These are phyloP conservation scores for Hippocampus guttulatus DNA, from an alignment of 2,113 vertebrate species.

Conservation along the genomic window DNA sequence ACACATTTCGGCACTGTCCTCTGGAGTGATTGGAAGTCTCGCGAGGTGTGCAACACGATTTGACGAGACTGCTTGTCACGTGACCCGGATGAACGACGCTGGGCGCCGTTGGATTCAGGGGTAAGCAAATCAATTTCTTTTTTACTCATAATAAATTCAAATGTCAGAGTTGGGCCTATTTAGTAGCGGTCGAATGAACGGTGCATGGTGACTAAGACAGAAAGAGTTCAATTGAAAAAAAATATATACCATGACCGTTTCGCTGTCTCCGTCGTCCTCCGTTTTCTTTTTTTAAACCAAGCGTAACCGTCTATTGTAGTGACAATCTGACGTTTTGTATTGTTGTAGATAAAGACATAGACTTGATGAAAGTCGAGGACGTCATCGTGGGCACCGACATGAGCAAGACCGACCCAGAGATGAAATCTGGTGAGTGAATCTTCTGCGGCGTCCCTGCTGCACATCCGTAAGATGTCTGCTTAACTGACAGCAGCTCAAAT, in stretches of 20 bases:
- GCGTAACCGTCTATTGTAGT: neutral
- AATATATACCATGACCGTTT: neutral
- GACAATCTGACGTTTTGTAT: conserved; percentile 17
- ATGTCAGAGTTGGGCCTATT: neutral
- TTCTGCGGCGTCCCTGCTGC: neutral
- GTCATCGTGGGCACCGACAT: neutral
- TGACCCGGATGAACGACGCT: neutral
- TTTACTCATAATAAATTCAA: neutral
- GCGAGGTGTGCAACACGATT: neutral
- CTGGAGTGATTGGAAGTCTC: neutral
- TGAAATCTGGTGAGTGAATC: neutral
- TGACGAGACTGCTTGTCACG: neutral
- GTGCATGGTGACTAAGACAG: neutral
- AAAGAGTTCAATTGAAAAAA: neutral
- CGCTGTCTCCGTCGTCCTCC: neutral
- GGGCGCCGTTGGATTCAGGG: neutral
- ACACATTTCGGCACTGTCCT: too few species aligned
- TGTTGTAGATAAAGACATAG: conserved; percentile 21
- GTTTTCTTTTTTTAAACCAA: neutral
- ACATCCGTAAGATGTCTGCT: neutral
- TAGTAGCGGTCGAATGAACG: neutral
- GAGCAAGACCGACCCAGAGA: neutral
- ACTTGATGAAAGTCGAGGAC: neutral
- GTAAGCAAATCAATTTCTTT: neutral
- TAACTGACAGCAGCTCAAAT: neutral